Base-by-base conservation (phyloP, 2,888 invertebrate genomes). In the Marasmarcha lunaedactyla region DNA sequence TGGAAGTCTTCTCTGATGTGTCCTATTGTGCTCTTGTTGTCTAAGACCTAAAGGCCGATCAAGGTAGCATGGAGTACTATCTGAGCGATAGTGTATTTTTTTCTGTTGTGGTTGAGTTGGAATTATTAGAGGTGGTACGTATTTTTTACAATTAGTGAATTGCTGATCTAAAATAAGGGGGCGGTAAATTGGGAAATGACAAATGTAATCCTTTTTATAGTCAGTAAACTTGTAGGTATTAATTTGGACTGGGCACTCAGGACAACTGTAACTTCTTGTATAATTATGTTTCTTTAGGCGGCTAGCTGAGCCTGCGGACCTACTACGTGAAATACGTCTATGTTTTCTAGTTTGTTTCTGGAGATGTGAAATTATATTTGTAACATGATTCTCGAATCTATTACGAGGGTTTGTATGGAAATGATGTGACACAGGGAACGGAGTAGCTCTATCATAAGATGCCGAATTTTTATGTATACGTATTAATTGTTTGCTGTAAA, bases 401-500 rank as follows among this genome's bases (percentile, higher is more conserved):
- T 52, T 63, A 38, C 51, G 56, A 27, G 47, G 46, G 41, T 46
- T 35, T 40, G 52, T 52, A 44, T 59, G 51, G 42, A 44, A 49
- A 47, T 47, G 47, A 44, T 30, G 10, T 10, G 30, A 30, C 10
- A n/a, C 47, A 56, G 46, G 54, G 54, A 47, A 47, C 45, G 33
- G 11, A 30, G 57, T 67, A 72, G 72, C 70, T 54, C 68, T 73
- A 68, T 72, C 69, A 54, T 66, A 71, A 52, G 69, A 71, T 48
- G 68, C 65, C 51, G 67, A 72, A 58, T 73, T 70, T 59, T 64
- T 70, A 49, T 67, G 57, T 51, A 59, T 59, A 51, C 64, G 69
- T 48, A 62, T 55, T 54, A 59, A 65, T 58, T 62, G 71, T 54
- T 66, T 62, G 77, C 78, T 79, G 79, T 45, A 77, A 78, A 57